Evolutionary conservation across 2,888 invertebrate genomes (phyloP), one percentile per base, ranked within the genome.

Genomic region (Hyppa rectilinea): DNA sequence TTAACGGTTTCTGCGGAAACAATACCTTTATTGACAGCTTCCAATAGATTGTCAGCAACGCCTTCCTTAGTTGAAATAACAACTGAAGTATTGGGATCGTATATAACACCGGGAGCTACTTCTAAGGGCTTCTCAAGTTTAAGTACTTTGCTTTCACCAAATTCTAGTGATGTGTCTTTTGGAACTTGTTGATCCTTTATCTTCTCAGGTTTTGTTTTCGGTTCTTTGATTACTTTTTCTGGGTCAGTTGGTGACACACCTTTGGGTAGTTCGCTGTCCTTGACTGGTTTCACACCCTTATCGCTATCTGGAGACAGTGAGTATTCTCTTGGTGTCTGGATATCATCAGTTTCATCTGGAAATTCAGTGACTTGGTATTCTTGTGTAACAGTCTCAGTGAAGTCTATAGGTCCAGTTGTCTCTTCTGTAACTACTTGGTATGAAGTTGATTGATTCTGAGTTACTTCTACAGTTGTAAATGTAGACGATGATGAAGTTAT

Each of bases 21-120:
- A 67, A 97, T 95, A 55, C 98, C 98, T 85, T 97, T 97, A 75
- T 97, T 96, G 0, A 99, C 96, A 14, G 99, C 98, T 80, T 96
- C 95, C 62, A 98, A 90, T 55, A 98, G 93, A 88, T 97, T 97
- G 68, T 96, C 96, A 0, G 97, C 96, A 85, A 96, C 93, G 17
- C 97, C 97, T 29, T 96, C 96, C 81, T 97, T 96, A 0, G 97
- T 96, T 64, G 97, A 97, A 83, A 97, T 97, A 5, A 98, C 96
- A 43, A 97, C 90, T 2, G 97, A 97, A 40, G 97, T 97, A 29
- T 97, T 96, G 0, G 98, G 98, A 92, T 98, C 97, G 88, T 97
- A 98, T 82, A 97, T 97, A 17, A 97, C 95, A 23, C 97, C 97
- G 1, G 97, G 97, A 38, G 97, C 96, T 52, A 98, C 96, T 94